A percentile compares a stretch with the other conserved stretches of the same genome.
These are phyloP conservation scores for Archilochus colubris DNA, from an alignment of 2,113 vertebrate species.

Conservation along the genomic window DNA sequence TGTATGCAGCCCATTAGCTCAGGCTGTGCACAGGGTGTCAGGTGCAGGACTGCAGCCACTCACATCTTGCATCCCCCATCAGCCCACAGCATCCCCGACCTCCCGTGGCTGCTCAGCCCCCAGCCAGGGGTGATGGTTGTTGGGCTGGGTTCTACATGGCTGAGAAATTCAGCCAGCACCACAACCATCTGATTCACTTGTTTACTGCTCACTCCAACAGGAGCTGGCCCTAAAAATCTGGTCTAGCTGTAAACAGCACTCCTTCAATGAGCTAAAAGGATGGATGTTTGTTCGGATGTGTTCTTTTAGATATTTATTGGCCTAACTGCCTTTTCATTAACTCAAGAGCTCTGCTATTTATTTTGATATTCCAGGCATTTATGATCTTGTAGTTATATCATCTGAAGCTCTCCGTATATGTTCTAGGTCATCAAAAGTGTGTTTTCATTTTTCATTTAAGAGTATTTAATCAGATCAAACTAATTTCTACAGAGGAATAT, in stretches of 20 bases:
- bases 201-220: conserved; percentile 15
- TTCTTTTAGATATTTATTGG: conserved; percentile 32
- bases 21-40: neutral
- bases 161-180: neutral
- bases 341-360: conserved; percentile 41
- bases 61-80: neutral
- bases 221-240: conserved; percentile 20
- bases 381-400: conserved; percentile 18
- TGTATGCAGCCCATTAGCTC: neutral
- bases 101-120: neutral
- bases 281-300: neutral
- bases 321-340: conserved; percentile 63
- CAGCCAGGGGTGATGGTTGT: neutral
- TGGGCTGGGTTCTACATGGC: neutral
- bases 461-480: neutral
- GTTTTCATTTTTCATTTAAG: conserved; percentile 15
- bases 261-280: neutral
- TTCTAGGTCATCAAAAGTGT: neutral
- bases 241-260: neutral
- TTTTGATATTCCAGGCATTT: conserved; percentile 35
- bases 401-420: neutral
- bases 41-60: neutral
- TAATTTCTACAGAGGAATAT: neutral
- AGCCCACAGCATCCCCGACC: neutral
- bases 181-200: neutral